A percentile compares a stretch with the other conserved stretches of the same genome.
Conservation (phyloP, 2,113 vertebrate species). For the Daubentonia madagascariensis region DNA sequence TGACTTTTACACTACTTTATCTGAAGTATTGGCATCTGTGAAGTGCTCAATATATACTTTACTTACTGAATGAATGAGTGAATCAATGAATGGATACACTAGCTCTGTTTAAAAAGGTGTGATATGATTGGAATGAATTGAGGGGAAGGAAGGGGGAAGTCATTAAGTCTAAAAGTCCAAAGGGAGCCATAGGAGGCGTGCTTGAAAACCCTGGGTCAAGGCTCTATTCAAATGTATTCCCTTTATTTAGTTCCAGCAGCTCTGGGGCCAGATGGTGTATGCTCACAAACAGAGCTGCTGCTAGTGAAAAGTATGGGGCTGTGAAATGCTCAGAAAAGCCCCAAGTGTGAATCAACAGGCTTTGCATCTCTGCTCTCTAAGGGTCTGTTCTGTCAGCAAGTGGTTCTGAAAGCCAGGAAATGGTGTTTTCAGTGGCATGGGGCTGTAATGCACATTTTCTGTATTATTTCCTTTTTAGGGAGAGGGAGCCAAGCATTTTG, state of each 20-base stretch:
- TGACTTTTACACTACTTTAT: background rate
- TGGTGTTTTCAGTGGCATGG: background rate
- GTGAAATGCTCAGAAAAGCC: constrained; percentile 35
- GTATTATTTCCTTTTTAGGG: constrained; percentile 61
- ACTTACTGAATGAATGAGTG: background rate
- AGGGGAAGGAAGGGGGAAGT: background rate
- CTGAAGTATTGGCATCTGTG: background rate
- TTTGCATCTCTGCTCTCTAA: constrained; percentile 1
- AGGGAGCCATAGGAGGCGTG: background rate
- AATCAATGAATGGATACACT: background rate
- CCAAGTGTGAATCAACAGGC: constrained; percentile 18
- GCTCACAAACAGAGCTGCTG: background rate
- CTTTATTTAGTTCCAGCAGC: background rate
- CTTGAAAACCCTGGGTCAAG: constrained; percentile 17
- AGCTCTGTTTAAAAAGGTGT: constrained; percentile 3
- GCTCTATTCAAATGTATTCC: background rate
- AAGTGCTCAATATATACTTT: background rate
- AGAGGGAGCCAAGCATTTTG: constrained; percentile 57
- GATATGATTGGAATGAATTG: background rate
- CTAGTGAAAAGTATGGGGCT: background rate
- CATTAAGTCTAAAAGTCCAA: constrained; percentile 13
- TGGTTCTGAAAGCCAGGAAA: constrained; percentile 41
- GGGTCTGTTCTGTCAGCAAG: constrained; percentile 42
- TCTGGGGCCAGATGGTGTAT: background rate
- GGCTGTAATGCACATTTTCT: constrained; percentile 46